These are phyloP conservation scores for Dicrurus megarhynchus DNA, from an alignment of 2,113 vertebrate species.

Conservation along the genomic window DNA sequence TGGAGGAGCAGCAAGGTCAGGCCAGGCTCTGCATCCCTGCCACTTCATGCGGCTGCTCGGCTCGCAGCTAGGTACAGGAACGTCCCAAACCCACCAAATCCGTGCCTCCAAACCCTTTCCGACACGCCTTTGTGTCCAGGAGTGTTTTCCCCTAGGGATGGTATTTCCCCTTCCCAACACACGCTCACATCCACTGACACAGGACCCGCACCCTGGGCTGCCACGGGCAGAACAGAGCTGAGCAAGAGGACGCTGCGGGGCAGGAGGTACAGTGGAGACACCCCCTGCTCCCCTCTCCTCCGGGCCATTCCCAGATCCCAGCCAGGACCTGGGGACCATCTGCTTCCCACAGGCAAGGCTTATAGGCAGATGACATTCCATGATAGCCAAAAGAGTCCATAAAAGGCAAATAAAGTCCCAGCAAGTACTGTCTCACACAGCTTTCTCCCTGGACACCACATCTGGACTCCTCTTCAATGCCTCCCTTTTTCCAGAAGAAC, in stretches of 20 bases:
- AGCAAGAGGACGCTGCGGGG: fast-evolving
- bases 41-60: background rate
- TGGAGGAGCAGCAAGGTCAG: background rate
- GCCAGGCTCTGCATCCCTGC: background rate
- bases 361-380: background rate
- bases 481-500: background rate
- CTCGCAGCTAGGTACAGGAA: background rate
- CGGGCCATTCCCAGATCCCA: background rate
- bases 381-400: background rate
- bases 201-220: fast-evolving
- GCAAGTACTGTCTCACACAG: background rate
- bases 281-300: background rate
- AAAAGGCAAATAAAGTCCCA: conserved; percentile 21
- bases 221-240: background rate
- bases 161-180: background rate
- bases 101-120: background rate
- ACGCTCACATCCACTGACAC: fast-evolving
- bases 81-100: background rate
- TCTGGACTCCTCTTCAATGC: conserved; percentile 13
- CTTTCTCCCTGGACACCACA: conserved; percentile 20
- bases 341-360: background rate
- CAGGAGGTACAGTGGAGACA: background rate
- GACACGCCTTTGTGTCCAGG: background rate
- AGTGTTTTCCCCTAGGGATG: fast-evolving
- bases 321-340: background rate